These are phyloP conservation scores for Trisateles emortualis DNA, from an alignment of 2,888 invertebrate genomes.

Conservation along the genomic window DNA sequence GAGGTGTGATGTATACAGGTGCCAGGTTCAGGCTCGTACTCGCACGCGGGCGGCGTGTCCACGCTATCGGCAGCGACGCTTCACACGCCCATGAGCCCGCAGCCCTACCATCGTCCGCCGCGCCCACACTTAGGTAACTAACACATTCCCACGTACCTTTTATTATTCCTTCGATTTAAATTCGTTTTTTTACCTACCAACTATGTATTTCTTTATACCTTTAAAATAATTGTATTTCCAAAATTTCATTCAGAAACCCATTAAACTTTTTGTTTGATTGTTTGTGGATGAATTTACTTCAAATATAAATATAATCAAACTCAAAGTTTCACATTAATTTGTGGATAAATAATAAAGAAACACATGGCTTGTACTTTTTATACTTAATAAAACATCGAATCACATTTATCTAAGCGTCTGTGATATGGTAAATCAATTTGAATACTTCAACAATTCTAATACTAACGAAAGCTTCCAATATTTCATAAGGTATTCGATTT, in stretches of 20 bases:
- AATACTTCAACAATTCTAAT: conserved; percentile 6
- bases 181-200: neutral
- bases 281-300: no score
- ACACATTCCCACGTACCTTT: no score
- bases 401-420: neutral
- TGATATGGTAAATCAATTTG: conserved; percentile 8
- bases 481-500: conserved; percentile 19
- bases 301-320: no score
- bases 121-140: conserved; percentile 76
- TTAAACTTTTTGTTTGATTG: no score
- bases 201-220: neutral
- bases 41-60: conserved; percentile 68
- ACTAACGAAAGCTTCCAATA: conserved; percentile 31
- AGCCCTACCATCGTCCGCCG: conserved; percentile 81
- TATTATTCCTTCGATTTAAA: no score
- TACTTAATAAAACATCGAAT: neutral
- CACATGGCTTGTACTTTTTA: neutral
- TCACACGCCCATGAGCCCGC: conserved; percentile 86
- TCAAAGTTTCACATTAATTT: no score
- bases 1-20: conserved; percentile 43
- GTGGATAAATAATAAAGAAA: no score
- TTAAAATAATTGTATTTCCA: no score
- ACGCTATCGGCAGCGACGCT: conserved; percentile 71
- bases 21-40: conserved; percentile 77
- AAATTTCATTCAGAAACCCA: no score